Evolutionary conservation across 2,113 vertebrate species (phyloP).

Genomic region (Phalacrocorax aristotelis): DNA sequence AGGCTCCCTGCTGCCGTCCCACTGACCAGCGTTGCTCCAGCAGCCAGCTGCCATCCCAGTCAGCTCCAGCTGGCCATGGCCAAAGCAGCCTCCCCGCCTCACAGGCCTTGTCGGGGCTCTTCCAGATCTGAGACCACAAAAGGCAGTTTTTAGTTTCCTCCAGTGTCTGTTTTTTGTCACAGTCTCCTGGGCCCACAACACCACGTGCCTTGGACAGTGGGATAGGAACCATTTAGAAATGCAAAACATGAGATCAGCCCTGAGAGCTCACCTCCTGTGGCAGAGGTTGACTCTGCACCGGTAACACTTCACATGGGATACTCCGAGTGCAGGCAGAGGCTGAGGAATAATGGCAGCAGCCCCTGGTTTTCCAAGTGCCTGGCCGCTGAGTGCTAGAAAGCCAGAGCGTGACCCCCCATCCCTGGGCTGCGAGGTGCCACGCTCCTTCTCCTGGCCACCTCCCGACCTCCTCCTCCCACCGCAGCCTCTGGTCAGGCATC

Average conservation of each 20-base stretch:
- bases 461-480: not conserved
- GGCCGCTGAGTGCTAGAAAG: not conserved
- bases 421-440: not conserved
- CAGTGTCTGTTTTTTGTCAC: not conserved
- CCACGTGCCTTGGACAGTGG: not conserved
- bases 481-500: not conserved
- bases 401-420: not conserved
- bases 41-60: no score
- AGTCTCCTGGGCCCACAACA: not conserved
- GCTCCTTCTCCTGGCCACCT: not conserved
- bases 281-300: not conserved
- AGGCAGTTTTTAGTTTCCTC: not conserved
- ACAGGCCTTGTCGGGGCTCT: not conserved
- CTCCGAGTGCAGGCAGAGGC: not conserved
- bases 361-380: not conserved
- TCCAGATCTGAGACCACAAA: not conserved
- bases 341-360: not conserved
- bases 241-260: not conserved
- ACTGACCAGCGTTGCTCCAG: fast-evolving
- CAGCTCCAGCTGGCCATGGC: not conserved
- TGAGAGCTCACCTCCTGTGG: fast-evolving
- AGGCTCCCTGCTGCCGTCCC: not conserved
- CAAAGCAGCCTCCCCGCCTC: not conserved
- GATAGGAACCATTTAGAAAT: not conserved
- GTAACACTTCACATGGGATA: fast-evolving